Percentiles rank a stretch among this genome's conserved stretches.
phyloP scores from a whole-genome alignment of 2,888 invertebrate species.

The Agriopis aurantiaria region DNA sequence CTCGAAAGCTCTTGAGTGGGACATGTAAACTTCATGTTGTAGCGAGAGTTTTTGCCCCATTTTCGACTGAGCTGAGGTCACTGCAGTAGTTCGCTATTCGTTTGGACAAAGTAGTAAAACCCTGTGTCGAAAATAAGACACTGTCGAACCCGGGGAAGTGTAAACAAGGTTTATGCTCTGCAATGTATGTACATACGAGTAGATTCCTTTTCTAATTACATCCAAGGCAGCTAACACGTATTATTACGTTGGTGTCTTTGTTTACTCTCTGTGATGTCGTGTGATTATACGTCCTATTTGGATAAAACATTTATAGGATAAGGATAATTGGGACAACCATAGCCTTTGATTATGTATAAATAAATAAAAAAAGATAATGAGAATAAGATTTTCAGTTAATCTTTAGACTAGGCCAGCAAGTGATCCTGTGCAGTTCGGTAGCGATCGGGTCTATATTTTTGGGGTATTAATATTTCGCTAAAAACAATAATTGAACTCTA shows the following conservation, averaged over 20 bases:
- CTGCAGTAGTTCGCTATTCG: conserved; percentile 33
- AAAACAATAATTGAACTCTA: too few relatives aligned
- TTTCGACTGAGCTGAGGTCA: conserved; percentile 32
- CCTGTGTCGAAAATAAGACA: conserved; percentile 31
- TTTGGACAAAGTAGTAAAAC: conserved; percentile 36
- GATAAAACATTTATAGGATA: background rate
- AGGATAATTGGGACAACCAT: background rate
- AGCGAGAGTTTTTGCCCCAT: conserved; percentile 31
- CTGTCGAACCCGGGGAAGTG: conserved; percentile 25
- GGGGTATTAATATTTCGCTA: too few relatives aligned
- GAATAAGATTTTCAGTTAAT: too few relatives aligned
- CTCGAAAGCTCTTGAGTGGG: conserved; percentile 38
- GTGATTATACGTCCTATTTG: background rate
- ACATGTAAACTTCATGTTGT: conserved; percentile 41
- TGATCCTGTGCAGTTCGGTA: too few relatives aligned
- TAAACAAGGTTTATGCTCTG: conserved; percentile 34
- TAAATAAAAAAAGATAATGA: too few relatives aligned
- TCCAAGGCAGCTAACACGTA: conserved; percentile 22
- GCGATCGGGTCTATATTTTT: too few relatives aligned
- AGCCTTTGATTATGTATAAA: too few relatives aligned
- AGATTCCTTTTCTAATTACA: conserved; percentile 36
- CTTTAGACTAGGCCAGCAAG: too few relatives aligned
- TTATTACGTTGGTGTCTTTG: conserved; percentile 21
- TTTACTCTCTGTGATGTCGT: conserved; percentile 12
- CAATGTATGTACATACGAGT: conserved; percentile 18